Evolutionary conservation across 2,888 invertebrate species (phyloP).

Genomic region (Napeogenes sylphis): DNA sequence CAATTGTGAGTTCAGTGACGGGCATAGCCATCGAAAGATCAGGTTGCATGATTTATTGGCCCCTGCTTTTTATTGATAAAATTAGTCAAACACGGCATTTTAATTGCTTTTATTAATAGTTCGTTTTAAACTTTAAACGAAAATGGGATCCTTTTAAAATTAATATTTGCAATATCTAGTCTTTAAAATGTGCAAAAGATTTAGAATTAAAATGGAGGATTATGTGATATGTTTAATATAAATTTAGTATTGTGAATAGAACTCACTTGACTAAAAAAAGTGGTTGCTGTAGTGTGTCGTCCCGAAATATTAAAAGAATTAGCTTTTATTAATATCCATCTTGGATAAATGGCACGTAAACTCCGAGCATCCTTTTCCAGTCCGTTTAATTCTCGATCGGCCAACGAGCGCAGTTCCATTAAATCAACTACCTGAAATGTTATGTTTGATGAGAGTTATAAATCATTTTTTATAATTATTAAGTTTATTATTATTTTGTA

Average conservation of each 20-base stretch:
- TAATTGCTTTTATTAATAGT: no score
- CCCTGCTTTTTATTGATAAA: no score
- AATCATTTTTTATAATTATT: not conserved
- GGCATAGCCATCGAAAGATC: no score
- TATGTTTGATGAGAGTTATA: conserved; percentile 9
- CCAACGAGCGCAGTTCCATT: conserved; percentile 67
- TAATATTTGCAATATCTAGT: no score
- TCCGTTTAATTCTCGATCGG: conserved; percentile 55
- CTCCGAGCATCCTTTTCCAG: conserved; percentile 56
- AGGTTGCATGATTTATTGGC: no score
- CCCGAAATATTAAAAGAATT: conserved; percentile 55
- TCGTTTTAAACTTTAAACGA: no score
- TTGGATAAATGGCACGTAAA: conserved; percentile 52
- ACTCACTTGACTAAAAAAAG: conserved; percentile 50
- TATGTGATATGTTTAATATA: not conserved
- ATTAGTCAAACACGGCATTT: no score
- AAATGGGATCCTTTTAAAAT: no score
- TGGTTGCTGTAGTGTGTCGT: conserved; percentile 42
- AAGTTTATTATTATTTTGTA: conserved; percentile 9
- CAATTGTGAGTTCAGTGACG: no score
- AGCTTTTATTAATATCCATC: conserved; percentile 62
- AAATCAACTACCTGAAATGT: conserved; percentile 60
- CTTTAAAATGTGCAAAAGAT: no score
- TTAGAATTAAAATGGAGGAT: no score
- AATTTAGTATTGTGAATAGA: not conserved